Evolutionary conservation across 2,797 vertebrate species (phyloP).

Genomic region (Clarias fuscus): DNA sequence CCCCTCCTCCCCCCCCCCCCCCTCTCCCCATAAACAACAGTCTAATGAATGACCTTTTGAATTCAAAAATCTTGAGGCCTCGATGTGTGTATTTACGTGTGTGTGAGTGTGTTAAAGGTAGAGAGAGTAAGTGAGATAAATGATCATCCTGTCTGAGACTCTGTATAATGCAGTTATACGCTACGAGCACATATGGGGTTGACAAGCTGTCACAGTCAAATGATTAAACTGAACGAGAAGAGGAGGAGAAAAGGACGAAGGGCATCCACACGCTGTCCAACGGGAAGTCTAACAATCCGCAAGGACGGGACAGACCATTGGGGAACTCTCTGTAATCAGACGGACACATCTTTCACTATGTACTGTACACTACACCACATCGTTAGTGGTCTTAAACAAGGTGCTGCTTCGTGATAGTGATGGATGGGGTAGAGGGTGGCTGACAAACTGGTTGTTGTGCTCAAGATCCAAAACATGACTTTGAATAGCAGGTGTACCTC

Average conservation of each 20-base stretch:
- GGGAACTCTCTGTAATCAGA: not conserved
- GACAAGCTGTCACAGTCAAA: not conserved
- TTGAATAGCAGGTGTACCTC: not conserved
- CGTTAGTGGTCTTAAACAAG: not conserved
- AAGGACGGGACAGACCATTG: not conserved
- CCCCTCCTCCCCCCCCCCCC: too few relatives aligned
- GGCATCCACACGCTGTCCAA: not conserved
- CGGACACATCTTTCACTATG: not conserved
- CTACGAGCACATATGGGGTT: not conserved
- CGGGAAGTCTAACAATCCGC: not conserved
- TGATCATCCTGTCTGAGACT: not conserved
- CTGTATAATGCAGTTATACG: not conserved
- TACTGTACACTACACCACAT: not conserved
- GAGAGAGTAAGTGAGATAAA: not conserved
- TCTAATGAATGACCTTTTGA: constrained; percentile 70
- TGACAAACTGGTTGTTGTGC: not conserved
- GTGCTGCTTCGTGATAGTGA: not conserved
- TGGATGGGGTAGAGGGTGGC: not conserved
- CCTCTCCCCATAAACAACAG: constrained; percentile 44
- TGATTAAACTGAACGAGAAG: not conserved
- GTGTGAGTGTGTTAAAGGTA: not conserved
- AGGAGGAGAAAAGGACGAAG: not conserved
- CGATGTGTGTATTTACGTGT: constrained; percentile 24
- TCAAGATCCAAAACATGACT: not conserved
- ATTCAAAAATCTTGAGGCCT: constrained; percentile 66